A percentile compares a stretch with the other conserved stretches of the same genome.
Evolutionary conservation across 2,113 vertebrate species (phyloP).

Genomic region (Pampusana beccarii): DNA sequence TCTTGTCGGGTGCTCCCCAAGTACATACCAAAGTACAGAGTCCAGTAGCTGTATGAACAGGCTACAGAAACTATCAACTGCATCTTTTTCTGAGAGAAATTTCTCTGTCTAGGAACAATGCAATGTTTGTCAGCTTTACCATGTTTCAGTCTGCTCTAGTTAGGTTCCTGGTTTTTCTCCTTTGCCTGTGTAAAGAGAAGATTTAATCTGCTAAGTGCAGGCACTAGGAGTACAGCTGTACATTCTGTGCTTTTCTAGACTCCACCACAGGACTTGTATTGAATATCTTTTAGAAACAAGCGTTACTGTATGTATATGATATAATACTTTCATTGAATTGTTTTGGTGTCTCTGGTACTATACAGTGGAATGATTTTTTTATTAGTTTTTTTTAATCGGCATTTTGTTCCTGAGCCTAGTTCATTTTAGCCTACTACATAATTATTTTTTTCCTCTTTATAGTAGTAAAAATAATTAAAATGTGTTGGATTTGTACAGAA

Average conservation of each 20-base stretch:
- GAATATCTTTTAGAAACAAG: not conserved
- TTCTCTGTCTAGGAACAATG: not conserved
- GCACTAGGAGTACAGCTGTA: not conserved
- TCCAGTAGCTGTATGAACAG: accelerated
- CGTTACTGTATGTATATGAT: not conserved
- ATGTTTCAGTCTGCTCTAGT: not conserved
- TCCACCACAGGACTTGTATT: not conserved
- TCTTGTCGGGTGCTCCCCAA: not conserved
- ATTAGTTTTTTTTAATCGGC: not conserved
- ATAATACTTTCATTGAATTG: constrained; percentile 3
- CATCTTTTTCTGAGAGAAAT: not conserved
- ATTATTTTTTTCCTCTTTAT: not conserved
- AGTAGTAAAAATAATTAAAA: not conserved
- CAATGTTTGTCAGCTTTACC: not conserved
- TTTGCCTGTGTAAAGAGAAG: not conserved
- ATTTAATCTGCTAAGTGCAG: not conserved
- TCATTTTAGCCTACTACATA: constrained; percentile 39
- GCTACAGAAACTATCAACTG: not conserved
- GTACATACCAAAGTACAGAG: not conserved
- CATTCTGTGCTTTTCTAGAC: constrained; percentile 1
- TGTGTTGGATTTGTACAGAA: not conserved
- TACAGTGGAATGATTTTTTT: not conserved
- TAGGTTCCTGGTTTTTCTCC: not conserved
- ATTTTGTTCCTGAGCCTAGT: constrained; percentile 37
- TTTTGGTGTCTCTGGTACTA: constrained; percentile 27